Evolutionary conservation across 2,113 vertebrate species (phyloP).

Genomic region (Noturus placidus): DNA sequence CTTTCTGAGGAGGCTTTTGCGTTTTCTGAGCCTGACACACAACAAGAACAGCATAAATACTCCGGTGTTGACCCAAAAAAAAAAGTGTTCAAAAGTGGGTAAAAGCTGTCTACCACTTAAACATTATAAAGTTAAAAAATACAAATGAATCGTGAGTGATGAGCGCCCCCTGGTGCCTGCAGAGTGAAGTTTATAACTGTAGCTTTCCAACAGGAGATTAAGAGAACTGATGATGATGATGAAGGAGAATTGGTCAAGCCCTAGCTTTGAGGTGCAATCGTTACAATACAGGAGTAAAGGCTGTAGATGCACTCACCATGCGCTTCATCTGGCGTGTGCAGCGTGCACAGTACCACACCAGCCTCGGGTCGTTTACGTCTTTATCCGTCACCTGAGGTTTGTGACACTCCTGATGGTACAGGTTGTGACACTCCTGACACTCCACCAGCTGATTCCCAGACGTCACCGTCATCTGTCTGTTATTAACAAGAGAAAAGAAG

Average conservation of each 20-base stretch:
- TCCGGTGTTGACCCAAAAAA: background rate
- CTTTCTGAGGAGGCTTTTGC: conserved; percentile 93
- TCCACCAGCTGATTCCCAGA: conserved; percentile 97
- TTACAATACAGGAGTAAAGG: background rate
- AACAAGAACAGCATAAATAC: background rate
- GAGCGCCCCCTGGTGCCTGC: background rate
- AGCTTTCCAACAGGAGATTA: background rate
- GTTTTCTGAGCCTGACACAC: conserved; percentile 85
- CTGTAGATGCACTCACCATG: conserved; percentile 78
- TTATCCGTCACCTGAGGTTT: conserved; percentile 98
- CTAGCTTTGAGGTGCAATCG: background rate
- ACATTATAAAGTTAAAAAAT: too few relatives aligned
- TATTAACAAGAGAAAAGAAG: background rate
- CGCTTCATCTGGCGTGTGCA: conserved; percentile 98
- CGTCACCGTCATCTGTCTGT: conserved; percentile 95
- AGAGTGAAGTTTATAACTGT: background rate
- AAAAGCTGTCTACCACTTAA: background rate
- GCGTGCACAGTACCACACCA: conserved; percentile 97
- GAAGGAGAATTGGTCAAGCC: background rate
- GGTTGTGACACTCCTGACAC: conserved; percentile 98
- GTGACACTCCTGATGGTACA: conserved; percentile 99
- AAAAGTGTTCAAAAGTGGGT: background rate
- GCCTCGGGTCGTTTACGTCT: conserved; percentile 94
- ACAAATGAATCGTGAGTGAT: background rate
- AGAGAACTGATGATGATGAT: too few relatives aligned